Base-by-base conservation (phyloP, 2,113 vertebrate genomes). In the Rhynchopsitta pachyrhyncha region DNA sequence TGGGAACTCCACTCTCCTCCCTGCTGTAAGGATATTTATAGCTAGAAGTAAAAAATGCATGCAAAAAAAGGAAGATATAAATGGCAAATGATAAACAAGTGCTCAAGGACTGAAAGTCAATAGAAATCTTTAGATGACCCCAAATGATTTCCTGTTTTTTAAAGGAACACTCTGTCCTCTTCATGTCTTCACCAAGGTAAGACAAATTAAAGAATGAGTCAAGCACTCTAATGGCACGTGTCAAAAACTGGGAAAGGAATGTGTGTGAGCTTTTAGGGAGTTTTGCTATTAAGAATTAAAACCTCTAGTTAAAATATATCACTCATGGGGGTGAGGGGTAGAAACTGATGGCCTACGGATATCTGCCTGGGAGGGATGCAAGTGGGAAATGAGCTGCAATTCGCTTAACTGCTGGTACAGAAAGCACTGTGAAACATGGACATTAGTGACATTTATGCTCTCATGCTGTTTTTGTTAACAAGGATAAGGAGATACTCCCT, bases 221-320 rank as follows among this genome's bases (percentile, higher is more conserved):
- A 91, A 95, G 71, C 0, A 1, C 8, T 90, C 66, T 46, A 84
- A 86, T 20, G 25, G 62, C 92, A 60, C 18, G 27, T 87, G 60
- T 93, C 67, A 82, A 91, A 94, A 92, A 33, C 46, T 6, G 17
- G 81, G 77, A 88, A 79, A 93, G n/a, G 82, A 91, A 96, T 96
- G 93, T 82, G 22, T 94, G 90, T 83, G 90, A 96, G 92, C 83
- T 84, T 94, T 92, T 95, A 95, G 93, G 96, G 95, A 94, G 93
- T 95, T 88, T 81, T 86, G 28, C 70, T 81, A 71, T 60, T 90
- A 78, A 71, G 55, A 93, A 86, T 68, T n/a, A 81, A 53, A 85
- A 82, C 42, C 13, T 88, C 42, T 66, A 46, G 88, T 90, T 77
- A 70, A 93, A 92, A 90, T 68, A 52, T 27, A 6, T 52, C 69